Percentiles rank a stretch among this genome's conserved stretches.
Evolutionary conservation across 2,888 invertebrate genomes (phyloP).

Genomic region (Drosophila nigritarsus): DNA sequence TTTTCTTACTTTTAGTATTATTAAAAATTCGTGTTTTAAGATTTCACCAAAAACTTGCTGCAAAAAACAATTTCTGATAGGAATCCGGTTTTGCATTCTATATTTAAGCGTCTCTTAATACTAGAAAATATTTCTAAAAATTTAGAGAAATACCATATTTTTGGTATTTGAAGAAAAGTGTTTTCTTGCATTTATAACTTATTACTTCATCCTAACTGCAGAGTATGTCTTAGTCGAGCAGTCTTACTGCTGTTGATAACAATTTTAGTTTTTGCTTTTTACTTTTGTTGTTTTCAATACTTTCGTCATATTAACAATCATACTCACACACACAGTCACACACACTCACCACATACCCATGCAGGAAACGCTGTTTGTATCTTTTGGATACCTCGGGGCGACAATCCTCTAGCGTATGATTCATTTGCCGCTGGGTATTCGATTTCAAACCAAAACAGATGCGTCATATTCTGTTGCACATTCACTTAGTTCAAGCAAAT

Average conservation of each 20-base stretch:
- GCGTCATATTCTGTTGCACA: slow-evolving; percentile 57
- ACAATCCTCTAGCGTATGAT: slow-evolving; percentile 43
- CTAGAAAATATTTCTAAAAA: background rate
- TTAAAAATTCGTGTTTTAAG: background rate
- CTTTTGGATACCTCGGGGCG: slow-evolving; percentile 34
- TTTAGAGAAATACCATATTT: background rate
- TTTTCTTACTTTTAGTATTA: background rate
- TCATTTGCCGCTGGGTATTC: slow-evolving; percentile 45
- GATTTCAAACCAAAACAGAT: slow-evolving; percentile 70
- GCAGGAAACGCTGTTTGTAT: slow-evolving; percentile 59
- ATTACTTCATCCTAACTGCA: background rate
- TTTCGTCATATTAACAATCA: slow-evolving; percentile 35
- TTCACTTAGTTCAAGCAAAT: slow-evolving; percentile 19
- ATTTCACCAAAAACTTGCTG: background rate
- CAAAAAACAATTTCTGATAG: background rate
- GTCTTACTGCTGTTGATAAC: background rate
- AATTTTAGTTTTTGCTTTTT: slow-evolving; percentile 16
- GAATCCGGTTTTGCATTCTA: background rate
- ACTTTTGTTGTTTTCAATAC: slow-evolving; percentile 38
- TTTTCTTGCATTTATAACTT: background rate
- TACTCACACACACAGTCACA: slow-evolving; percentile 15
- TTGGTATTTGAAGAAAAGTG: background rate
- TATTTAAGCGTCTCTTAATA: background rate
- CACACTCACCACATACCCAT: slow-evolving; percentile 31
- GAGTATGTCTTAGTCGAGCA: background rate